Conservation (phyloP, 2,113 vertebrate species). For the Nothoprocta pentlandii region DNA sequence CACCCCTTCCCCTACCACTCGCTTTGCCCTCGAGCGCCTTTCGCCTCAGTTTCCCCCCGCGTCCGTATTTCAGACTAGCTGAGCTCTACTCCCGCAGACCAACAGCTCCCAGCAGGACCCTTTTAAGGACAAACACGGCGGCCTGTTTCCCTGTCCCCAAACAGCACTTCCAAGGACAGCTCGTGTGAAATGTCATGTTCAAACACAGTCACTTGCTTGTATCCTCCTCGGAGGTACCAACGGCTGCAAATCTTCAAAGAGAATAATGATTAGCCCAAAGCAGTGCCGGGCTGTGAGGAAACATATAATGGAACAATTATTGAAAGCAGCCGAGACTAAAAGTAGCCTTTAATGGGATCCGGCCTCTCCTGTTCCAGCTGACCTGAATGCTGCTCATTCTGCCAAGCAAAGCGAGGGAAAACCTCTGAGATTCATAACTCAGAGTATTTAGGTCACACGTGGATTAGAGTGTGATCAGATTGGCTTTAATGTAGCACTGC, state of each 20-base stretch:
- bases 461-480: not conserved
- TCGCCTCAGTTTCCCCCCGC: not conserved
- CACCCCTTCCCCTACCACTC: not conserved
- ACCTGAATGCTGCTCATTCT: slow-evolving; percentile 23
- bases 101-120: not conserved
- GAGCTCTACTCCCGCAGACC: not conserved
- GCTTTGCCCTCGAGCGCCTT: not conserved
- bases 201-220: accelerated
- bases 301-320: not conserved
- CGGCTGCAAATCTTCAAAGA: not conserved
- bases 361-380: not conserved
- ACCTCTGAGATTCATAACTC: not conserved
- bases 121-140: accelerated
- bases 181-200: not conserved
- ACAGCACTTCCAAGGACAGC: not conserved
- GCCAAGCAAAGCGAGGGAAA: not conserved
- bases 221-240: not conserved
- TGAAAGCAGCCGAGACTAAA: not conserved
- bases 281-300: not conserved
- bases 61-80: not conserved
- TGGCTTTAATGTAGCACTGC: not conserved
- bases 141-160: accelerated
- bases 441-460: slow-evolving; percentile 22
- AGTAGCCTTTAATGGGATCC: slow-evolving; percentile 12
- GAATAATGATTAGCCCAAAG: not conserved